These are phyloP conservation scores for Mustela nigripes DNA, from an alignment of 2,113 vertebrate species.

Conservation along the genomic window DNA sequence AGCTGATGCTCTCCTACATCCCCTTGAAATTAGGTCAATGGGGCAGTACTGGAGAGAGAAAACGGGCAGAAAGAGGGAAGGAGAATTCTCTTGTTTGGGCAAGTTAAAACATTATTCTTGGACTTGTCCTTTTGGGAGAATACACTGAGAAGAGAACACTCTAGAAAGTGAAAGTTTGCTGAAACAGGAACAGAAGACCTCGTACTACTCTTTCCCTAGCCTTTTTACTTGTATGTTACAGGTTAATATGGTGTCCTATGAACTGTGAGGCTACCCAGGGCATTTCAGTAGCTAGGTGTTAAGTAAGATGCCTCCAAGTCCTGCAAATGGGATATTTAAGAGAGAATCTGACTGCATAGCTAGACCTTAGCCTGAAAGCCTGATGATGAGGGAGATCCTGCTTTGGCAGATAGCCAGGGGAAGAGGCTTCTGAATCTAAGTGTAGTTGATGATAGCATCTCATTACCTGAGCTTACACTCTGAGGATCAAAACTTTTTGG, in stretches of 20 bases:
- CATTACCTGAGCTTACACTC: slow-evolving; percentile 49
- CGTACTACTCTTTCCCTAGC: neutral
- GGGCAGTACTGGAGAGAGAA: neutral
- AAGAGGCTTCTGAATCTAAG: neutral
- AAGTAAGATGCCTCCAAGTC: neutral
- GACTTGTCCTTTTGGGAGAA: neutral
- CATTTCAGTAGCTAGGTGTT: slow-evolving; percentile 29
- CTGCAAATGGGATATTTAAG: neutral
- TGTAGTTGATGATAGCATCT: neutral
- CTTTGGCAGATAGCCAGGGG: neutral
- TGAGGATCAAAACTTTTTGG: neutral
- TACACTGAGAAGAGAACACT: slow-evolving; percentile 15
- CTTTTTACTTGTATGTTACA: slow-evolving; percentile 7
- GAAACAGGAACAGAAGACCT: neutral
- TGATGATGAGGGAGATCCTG: neutral
- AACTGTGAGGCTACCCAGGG: neutral
- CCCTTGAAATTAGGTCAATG: neutral
- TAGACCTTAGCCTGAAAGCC: neutral
- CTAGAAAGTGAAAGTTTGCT: neutral
- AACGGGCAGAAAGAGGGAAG: fast-evolving
- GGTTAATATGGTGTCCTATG: neutral
- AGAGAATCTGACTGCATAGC: neutral
- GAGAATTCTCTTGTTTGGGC: neutral
- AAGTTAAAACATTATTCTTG: slow-evolving; percentile 8
- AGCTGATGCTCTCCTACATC: neutral